Percentiles rank a stretch among this genome's conserved stretches.
Conservation (phyloP, 2,888 invertebrate species). For the Xanthorhoe spadicearia region DNA sequence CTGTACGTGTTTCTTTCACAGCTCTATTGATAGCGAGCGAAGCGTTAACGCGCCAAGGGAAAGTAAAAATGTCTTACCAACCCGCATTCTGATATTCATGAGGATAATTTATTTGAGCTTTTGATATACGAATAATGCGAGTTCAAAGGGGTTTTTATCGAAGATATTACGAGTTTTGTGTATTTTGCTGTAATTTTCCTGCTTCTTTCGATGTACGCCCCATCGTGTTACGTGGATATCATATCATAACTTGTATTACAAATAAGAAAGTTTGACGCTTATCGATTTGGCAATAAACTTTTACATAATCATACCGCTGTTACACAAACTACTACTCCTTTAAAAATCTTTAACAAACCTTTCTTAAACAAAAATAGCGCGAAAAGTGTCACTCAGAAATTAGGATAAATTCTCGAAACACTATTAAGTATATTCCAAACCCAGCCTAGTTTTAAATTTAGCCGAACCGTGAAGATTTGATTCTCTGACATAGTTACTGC, state of each 20-base stretch:
- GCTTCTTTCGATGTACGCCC: not conserved
- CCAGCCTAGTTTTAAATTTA: not conserved
- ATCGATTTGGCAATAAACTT: too few relatives aligned
- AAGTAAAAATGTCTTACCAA: slow-evolving; percentile 56
- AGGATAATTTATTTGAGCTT: slow-evolving; percentile 43
- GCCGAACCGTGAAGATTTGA: slow-evolving; percentile 3
- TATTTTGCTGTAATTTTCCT: slow-evolving; percentile 16
- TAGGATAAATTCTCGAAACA: not conserved
- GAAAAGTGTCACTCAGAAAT: too few relatives aligned
- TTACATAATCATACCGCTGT: too few relatives aligned
- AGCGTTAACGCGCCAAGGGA: slow-evolving; percentile 61
- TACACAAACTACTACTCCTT: too few relatives aligned
- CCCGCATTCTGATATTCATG: slow-evolving; percentile 46
- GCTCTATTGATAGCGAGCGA: slow-evolving; percentile 60
- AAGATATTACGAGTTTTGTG: slow-evolving; percentile 29
- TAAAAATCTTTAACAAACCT: too few relatives aligned
- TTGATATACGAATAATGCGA: slow-evolving; percentile 40
- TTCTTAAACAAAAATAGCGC: too few relatives aligned
- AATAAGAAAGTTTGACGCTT: too few relatives aligned
- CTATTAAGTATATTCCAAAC: not conserved
- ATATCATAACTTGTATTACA: too few relatives aligned
- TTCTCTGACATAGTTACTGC: slow-evolving; percentile 9
- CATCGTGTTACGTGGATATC: too few relatives aligned
- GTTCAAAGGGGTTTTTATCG: slow-evolving; percentile 45
- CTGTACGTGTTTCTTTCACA: slow-evolving; percentile 60